Percentiles rank a stretch among this genome's conserved stretches.
Evolutionary conservation across 92 coral and sea anemone species (phyloP).

Genomic region (Isaurus tuberculatus): DNA sequence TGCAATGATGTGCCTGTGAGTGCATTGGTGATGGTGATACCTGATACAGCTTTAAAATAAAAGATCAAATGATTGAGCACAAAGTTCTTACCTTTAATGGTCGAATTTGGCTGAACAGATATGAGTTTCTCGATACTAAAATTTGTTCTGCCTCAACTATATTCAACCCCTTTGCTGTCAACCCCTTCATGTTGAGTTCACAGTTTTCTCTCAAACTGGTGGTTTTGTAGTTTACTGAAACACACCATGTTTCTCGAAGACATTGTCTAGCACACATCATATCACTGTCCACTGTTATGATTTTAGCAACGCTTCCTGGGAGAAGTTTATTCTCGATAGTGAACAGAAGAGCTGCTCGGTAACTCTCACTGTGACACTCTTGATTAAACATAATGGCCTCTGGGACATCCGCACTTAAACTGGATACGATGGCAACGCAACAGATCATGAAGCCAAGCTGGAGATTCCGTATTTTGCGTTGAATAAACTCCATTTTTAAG

Average conservation of each 20-base stretch:
- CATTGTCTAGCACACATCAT: conserved; percentile 15
- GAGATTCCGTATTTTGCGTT: no score
- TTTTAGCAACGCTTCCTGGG: conserved; percentile 6
- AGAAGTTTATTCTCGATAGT: background rate
- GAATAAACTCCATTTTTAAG: no score
- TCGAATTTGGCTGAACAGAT: conserved; percentile 18
- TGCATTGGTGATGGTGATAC: no score
- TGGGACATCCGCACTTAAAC: background rate
- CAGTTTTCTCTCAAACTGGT: background rate
- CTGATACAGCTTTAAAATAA: no score
- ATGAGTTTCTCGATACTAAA: conserved; percentile 10
- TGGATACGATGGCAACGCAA: background rate
- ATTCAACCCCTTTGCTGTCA: background rate
- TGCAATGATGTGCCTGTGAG: no score
- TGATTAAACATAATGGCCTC: background rate
- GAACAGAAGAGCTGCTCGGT: conserved; percentile 4
- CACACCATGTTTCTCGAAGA: conserved; percentile 27
- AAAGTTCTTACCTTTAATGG: conserved; percentile 12
- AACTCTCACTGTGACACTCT: conserved; percentile 3
- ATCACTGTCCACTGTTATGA: background rate
- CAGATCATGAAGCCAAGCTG: no score
- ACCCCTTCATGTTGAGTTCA: conserved; percentile 34
- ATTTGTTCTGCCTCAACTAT: background rate
- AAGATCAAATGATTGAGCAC: no score
- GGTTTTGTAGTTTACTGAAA: conserved; percentile 18